Percentiles rank a stretch among this genome's conserved stretches.
Evolutionary conservation across 2,797 vertebrate species (phyloP).

Genomic region (Megaceryle alcyon): DNA sequence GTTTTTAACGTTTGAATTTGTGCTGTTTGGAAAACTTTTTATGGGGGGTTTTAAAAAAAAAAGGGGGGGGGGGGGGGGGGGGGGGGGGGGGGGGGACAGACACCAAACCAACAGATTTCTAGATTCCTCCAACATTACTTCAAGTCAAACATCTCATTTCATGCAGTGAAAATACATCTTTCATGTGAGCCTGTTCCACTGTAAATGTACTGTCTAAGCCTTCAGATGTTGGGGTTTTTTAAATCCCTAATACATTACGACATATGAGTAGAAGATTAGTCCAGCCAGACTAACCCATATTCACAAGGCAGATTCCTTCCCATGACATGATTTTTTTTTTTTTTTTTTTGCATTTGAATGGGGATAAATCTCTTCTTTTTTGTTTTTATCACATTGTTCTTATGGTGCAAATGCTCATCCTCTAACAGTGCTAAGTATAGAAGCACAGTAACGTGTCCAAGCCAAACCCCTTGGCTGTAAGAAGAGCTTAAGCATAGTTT

Average conservation of each 20-base stretch:
- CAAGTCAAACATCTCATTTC: not conserved
- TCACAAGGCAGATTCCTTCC: not conserved
- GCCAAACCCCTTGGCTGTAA: not conserved
- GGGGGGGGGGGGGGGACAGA: not conserved
- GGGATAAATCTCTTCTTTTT: not conserved
- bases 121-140: not conserved
- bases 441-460: not conserved
- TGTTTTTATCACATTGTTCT: not conserved
- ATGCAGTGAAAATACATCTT: not conserved
- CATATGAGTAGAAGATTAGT: constrained; percentile 37
- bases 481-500: not conserved
- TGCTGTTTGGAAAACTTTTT: too few species aligned
- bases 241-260: constrained; percentile 37
- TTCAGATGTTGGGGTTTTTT: not conserved
- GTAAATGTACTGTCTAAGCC: constrained; percentile 16
- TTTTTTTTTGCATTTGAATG: not conserved
- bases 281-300: constrained; percentile 25
- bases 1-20: too few species aligned
- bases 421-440: not conserved
- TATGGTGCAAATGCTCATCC: not conserved
- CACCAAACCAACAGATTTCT: not conserved
- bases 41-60: too few species aligned
- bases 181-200: not conserved
- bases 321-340: not conserved
- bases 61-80: accelerated